Evolutionary conservation across 2,888 invertebrate genomes (phyloP).

Genomic region (Aspidiotus rigidus): DNA sequence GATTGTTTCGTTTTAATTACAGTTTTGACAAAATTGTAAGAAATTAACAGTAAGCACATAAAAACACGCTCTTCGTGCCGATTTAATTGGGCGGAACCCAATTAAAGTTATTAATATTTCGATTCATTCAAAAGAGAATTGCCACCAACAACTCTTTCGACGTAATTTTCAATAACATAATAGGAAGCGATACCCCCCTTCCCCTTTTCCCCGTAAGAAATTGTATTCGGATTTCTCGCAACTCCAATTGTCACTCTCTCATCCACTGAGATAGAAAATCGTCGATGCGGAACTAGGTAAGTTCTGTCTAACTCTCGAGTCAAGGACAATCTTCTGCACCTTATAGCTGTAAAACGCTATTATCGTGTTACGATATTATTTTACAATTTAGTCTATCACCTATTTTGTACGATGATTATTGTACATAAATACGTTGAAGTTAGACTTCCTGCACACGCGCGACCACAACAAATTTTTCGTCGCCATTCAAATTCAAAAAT

Average conservation of each 20-base stretch:
- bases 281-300: conserved; percentile 21
- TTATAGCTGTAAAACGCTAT: background rate
- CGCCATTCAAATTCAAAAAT: too few species aligned
- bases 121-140: conserved; percentile 11
- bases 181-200: background rate
- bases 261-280: conserved; percentile 28
- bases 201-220: conserved; percentile 4
- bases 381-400: background rate
- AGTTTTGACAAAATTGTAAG: too few species aligned
- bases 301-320: conserved; percentile 21
- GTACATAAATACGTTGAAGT: too few species aligned
- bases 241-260: conserved; percentile 18
- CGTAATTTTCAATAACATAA: conserved; percentile 10
- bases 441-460: too few species aligned
- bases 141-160: background rate
- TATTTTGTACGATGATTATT: too few species aligned
- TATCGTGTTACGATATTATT: background rate
- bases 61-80: background rate
- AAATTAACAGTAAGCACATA: too few species aligned
- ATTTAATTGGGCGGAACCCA: conserved; percentile 20
- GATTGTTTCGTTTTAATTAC: too few species aligned
- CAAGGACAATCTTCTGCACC: conserved; percentile 17
- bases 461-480: too few species aligned
- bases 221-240: conserved; percentile 17
- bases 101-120: conserved; percentile 15